Base-by-base conservation (phyloP, 2,113 vertebrate genomes). In the Ciconia stormi region DNA sequence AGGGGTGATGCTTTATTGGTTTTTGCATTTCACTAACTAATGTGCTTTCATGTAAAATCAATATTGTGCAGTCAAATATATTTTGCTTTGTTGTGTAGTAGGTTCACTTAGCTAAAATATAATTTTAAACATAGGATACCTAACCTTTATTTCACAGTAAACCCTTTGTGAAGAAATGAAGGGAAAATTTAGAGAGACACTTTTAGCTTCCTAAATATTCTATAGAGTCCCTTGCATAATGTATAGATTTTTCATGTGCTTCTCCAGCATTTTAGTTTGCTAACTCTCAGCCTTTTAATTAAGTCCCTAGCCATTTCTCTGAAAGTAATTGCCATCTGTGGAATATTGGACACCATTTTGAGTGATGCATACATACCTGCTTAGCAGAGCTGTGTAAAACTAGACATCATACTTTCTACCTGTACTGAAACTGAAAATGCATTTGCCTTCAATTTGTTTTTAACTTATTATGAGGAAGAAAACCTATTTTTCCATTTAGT, bases 11-110 rank as follows among this genome's bases (percentile, higher is more conserved):
- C 55, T 97, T 97, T 97, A 98, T 97, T 97, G 97, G 97, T 97
- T 98, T 98, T 97, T 98, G 55, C 89, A 97, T 98, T 97, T 98
- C 93, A 95, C 97, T 97, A 98, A 97, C 97, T 98, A 97, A 98
- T 98, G 95, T 70, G 94, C 97, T 98, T 97, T 97, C 97, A 98
- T 97, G 97, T 86, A 96, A 97, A 98, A 98, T 98, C 98, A 98
- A 97, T 98, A 97, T 70, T 69, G 77, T 63, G 30, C 90, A 98
- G 84, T 97, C 93, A 97, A 98, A 98, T 97, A 90, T 93, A 95
- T 96, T 98, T 98, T 97, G 44, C 90, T 98, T 98, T 96, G 66
- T 95, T 96, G 92, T 95, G 42, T 65, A 89, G n/a, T 81, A 76
- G 67, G 34, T 94, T 96, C 81, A 76, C 82, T 83, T 96, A 93